These are phyloP conservation scores for Leptinotarsa haldemani DNA, from an alignment of 2,888 invertebrate genomes.

Conservation along the genomic window DNA sequence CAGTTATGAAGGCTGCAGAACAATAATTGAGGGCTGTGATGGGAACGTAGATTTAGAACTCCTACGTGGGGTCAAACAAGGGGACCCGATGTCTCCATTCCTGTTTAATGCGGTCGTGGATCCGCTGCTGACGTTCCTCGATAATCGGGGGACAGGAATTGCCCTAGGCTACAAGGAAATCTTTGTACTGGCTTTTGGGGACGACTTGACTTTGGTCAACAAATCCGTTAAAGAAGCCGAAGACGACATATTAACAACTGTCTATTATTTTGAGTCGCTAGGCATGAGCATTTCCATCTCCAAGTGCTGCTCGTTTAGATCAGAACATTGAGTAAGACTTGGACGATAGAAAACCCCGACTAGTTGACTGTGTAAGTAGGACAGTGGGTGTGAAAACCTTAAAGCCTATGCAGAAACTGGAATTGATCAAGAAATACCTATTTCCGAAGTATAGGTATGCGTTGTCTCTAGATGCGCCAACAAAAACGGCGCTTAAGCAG, in stretches of 20 bases:
- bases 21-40: not conserved
- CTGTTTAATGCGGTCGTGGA: constrained; percentile 59
- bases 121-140: constrained; percentile 46
- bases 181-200: constrained; percentile 59
- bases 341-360: too few species aligned
- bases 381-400: constrained; percentile 16
- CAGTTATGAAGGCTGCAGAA: not conserved
- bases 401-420: constrained; percentile 10
- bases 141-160: constrained; percentile 29
- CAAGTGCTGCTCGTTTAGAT: too few species aligned
- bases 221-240: constrained; percentile 33
- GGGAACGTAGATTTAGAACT: constrained; percentile 42
- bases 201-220: constrained; percentile 56
- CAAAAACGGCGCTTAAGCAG: too few species aligned
- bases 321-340: too few species aligned
- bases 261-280: not conserved
- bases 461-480: too few species aligned
- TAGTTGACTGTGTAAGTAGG: not conserved
- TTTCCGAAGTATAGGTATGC: too few species aligned
- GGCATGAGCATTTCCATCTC: too few species aligned
- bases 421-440: not conserved
- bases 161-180: constrained; percentile 30
- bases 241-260: constrained; percentile 45
- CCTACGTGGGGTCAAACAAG: constrained; percentile 61
- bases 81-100: constrained; percentile 59